Base-by-base conservation (phyloP, 2,888 invertebrate species). In the Melangyna quadrimaculata region DNA sequence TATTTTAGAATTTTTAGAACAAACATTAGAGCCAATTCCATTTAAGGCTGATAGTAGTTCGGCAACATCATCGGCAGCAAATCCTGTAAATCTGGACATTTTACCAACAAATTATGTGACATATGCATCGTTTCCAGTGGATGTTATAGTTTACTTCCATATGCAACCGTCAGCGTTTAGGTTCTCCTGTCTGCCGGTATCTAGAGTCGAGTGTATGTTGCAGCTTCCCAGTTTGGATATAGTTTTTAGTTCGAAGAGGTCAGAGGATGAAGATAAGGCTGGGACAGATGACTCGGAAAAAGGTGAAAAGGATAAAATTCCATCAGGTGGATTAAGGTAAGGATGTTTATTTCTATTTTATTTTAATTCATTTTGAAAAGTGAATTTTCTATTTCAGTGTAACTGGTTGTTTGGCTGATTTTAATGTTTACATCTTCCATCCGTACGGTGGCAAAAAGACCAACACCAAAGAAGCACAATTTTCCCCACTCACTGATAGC, bases 341-440 rank as follows among this genome's bases (percentile, higher is more conserved):
- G 59, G 2, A 6, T 10, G 43, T 4, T 55, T 10, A 4, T 14
- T n/a, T 24, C 9, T 45, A n/a, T n/a, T n/a, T n/a, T n/a, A n/a
- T 29, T 24, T n/a, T 51, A 1, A 12, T 45, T 24, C 4, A 12
- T 40, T 37, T 27, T 27, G 4, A 29, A 17, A 43, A 43, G 6
- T 19, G 6, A 32, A n/a, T 14, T 29, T 24, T 59, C 9, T 4
- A 4, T 59, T 9, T 1, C 2, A 98, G 98, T 91, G 97, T 99
- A 7, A 99, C 99, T 0, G 98, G 98, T 0, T 98, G 98, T 89
- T 94, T 99, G 81, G 97, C 98, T 0, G 98, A 99, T 92, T 99
- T 99, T 93, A 98, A 98, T 2, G 96, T 99, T 3, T 98, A 98
- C 92, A 98, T 99, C 90, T 99, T 99, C 93, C 99, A 99, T 93